Percentiles rank a stretch among this genome's conserved stretches.
phyloP scores from a whole-genome alignment of 2,113 vertebrate species.

The Polyodon spathula region DNA sequence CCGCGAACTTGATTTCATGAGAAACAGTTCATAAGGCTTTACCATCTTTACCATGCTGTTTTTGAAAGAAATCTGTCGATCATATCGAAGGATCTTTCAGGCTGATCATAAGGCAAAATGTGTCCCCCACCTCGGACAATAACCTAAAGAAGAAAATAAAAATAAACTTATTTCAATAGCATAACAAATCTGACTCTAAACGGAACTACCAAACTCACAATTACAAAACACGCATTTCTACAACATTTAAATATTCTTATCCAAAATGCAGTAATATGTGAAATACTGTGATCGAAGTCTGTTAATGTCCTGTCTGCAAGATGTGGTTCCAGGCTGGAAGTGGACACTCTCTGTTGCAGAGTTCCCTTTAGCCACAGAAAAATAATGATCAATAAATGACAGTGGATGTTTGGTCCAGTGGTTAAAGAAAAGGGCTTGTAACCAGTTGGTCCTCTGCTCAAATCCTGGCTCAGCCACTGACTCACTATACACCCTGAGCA shows the following conservation, averaged over 20 bases:
- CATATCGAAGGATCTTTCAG: slow-evolving; percentile 69
- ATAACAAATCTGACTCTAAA: too few relatives aligned
- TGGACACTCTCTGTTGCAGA: background rate
- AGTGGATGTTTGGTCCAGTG: too few relatives aligned
- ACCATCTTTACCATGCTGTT: slow-evolving; percentile 43
- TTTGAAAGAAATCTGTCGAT: slow-evolving; percentile 71
- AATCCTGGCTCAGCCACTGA: too few relatives aligned
- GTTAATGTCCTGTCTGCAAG: slow-evolving; percentile 1
- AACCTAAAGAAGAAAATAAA: slow-evolving; percentile 44
- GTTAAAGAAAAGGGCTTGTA: too few relatives aligned
- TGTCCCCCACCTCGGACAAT: slow-evolving; percentile 71
- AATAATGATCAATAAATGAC: background rate
- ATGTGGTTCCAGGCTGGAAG: slow-evolving; percentile 1
- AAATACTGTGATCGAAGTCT: background rate
- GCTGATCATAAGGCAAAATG: slow-evolving; percentile 69
- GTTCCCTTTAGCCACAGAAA: background rate
- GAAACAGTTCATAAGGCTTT: background rate
- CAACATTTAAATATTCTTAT: background rate
- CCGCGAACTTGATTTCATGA: background rate
- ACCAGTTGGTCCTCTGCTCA: too few relatives aligned
- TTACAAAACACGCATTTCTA: background rate
- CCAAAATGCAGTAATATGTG: too few relatives aligned
- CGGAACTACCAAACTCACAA: background rate
- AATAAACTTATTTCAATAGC: background rate
- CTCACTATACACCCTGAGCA: too few relatives aligned